phyloP scores from a whole-genome alignment of 2,113 vertebrate genomes.

The Danio rerio region GRCz12tu NC_133194.1:18737001-18737500 shows the following conservation, averaged over 20 bases:
- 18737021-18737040: no score
- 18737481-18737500: neutral
- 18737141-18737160: neutral
- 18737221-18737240: neutral
- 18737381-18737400: neutral
- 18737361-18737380: neutral
- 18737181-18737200: neutral
- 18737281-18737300: neutral
- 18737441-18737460: neutral
- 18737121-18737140: neutral
- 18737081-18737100: no score
- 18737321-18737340: neutral
- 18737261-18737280: neutral
- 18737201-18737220: neutral
- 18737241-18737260: neutral
- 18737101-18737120: no score
- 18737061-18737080: no score
- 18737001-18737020: no score
- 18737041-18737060: no score
- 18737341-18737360: neutral
- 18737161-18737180: no score
- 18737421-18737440: neutral
- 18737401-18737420: neutral
- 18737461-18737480: neutral
- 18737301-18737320: neutral